phyloP scores from a whole-genome alignment of 2,888 invertebrate species.

The Hypomecis punctinalis region DNA sequence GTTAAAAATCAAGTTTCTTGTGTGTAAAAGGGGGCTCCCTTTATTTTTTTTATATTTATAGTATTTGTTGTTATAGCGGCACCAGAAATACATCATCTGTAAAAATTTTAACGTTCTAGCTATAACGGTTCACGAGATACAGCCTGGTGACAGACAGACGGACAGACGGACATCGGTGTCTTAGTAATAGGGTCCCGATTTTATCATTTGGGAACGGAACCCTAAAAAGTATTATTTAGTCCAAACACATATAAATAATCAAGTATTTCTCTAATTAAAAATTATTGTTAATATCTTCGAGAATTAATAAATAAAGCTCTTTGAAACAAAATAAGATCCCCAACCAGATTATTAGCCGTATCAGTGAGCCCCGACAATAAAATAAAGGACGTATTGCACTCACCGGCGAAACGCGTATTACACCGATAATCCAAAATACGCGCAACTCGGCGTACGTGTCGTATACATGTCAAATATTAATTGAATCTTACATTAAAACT shows the following conservation, averaged over 20 bases:
- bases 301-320: conserved; percentile 4
- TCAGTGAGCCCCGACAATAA: conserved; percentile 33
- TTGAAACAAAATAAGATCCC: conserved; percentile 21
- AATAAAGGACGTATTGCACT: conserved; percentile 46
- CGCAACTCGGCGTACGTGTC: conserved; percentile 34
- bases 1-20: too few relatives aligned
- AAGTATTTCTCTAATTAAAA: conserved; percentile 1
- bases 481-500: conserved; percentile 69
- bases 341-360: conserved; percentile 2
- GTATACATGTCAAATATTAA: conserved; percentile 75
- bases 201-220: too few relatives aligned
- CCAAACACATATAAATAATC: neutral
- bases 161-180: too few relatives aligned
- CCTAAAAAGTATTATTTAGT: too few relatives aligned
- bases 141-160: too few relatives aligned
- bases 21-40: too few relatives aligned
- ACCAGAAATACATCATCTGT: too few relatives aligned
- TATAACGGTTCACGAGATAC: too few relatives aligned
- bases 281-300: neutral
- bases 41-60: too few relatives aligned
- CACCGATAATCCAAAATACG: conserved; percentile 28
- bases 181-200: too few relatives aligned
- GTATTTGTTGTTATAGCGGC: too few relatives aligned
- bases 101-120: too few relatives aligned
- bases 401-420: conserved; percentile 31